phyloP scores from a whole-genome alignment of 2,797 vertebrate species.

The Pangasius sanitwongsei region DNA sequence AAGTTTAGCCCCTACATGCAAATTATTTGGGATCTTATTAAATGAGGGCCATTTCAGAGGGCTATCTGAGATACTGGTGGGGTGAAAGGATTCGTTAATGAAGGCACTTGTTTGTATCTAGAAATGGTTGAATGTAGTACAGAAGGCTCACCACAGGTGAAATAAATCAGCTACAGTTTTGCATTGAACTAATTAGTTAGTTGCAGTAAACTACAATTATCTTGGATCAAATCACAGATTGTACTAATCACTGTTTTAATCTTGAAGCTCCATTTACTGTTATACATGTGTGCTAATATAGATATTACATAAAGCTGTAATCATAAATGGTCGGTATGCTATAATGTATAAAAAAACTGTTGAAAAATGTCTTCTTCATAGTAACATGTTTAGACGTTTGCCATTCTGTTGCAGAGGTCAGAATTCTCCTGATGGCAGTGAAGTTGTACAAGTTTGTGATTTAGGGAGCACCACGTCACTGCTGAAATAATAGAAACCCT shows the following conservation, averaged over 20 bases:
- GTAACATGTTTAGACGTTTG: not conserved
- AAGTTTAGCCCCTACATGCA: not conserved
- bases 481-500: conserved; percentile 19
- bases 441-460: not conserved
- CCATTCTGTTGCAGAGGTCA: conserved; percentile 1
- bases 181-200: not conserved
- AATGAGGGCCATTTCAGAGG: not conserved
- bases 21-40: not conserved
- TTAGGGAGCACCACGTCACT: not conserved
- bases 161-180: not conserved
- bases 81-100: not conserved
- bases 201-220: not conserved
- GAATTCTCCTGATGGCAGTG: not conserved
- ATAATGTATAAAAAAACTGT: not conserved
- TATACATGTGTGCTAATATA: not conserved
- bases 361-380: not conserved
- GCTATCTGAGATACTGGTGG: not conserved
- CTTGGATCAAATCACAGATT: not conserved
- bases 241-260: not conserved
- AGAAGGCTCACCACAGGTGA: not conserved
- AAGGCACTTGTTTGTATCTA: not conserved
- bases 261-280: not conserved
- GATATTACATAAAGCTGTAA: not conserved
- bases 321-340: not conserved
- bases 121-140: not conserved